A percentile compares a stretch with the other conserved stretches of the same genome.
Conservation (phyloP, 1,140 invertebrate species). For the Hylaeus anthracinus region DNA sequence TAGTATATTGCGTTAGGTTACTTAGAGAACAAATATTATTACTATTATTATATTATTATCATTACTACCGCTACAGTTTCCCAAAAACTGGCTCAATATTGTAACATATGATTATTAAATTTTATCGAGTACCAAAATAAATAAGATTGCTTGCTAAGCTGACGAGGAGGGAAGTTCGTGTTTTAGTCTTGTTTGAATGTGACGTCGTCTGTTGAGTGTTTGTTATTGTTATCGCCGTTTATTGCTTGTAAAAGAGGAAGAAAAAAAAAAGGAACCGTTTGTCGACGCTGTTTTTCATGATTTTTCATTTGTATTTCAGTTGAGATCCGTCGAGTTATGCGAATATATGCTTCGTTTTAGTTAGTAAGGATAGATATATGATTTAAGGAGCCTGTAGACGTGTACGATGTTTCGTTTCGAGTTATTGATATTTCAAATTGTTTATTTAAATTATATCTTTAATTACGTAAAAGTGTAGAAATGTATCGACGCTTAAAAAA, state of each 20-base stretch:
- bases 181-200: conserved; percentile 41
- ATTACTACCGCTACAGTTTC: conserved; percentile 75
- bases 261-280: conserved; percentile 19
- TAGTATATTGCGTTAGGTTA: conserved; percentile 78
- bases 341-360: conserved; percentile 18
- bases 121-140: conserved; percentile 79
- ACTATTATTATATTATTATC: conserved; percentile 75
- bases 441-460: conserved; percentile 75
- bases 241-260: conserved; percentile 50
- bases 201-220: conserved; percentile 68
- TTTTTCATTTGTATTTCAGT: background rate
- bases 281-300: conserved; percentile 28
- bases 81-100: conserved; percentile 77
- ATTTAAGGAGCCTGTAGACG: conserved; percentile 52
- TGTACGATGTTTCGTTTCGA: conserved; percentile 35
- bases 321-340: background rate
- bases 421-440: conserved; percentile 49
- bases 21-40: conserved; percentile 71
- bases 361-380: conserved; percentile 34
- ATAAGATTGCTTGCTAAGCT: conserved; percentile 78
- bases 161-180: conserved; percentile 33
- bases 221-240: conserved; percentile 70
- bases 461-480: conserved; percentile 69
- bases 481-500: conserved; percentile 65
- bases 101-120: conserved; percentile 77